phyloP scores from a whole-genome alignment of 2,113 vertebrate species.

The Crotalus horridus region DNA sequence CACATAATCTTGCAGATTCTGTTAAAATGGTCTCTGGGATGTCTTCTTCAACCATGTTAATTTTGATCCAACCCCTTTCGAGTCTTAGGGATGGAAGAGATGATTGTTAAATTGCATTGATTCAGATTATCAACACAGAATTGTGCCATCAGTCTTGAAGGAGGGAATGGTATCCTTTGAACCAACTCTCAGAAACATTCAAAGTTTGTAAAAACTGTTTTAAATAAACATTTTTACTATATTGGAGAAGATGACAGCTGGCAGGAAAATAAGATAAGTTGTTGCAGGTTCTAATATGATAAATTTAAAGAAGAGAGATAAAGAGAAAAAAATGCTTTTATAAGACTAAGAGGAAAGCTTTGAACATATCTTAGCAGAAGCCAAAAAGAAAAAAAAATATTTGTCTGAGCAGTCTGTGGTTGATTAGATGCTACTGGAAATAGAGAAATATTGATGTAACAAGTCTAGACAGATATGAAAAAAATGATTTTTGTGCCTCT shows the following conservation, averaged over 20 bases:
- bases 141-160: not conserved
- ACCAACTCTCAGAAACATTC: not conserved
- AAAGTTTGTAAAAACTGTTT: not conserved
- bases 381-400: not conserved
- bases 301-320: not conserved
- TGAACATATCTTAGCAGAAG: not conserved
- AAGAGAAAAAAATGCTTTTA: not conserved
- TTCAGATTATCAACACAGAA: not conserved
- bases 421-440: not conserved
- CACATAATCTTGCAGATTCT: not conserved
- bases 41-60: not conserved
- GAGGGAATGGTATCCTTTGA: not conserved
- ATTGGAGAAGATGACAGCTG: not conserved
- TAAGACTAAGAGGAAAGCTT: not conserved
- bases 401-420: not conserved
- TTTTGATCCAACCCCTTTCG: not conserved
- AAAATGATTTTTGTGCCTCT: not conserved
- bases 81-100: not conserved
- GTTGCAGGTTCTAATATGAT: not conserved
- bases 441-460: not conserved
- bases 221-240: not conserved
- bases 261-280: not conserved
- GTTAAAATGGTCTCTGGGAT: not conserved
- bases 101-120: not conserved
- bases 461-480: not conserved